Conservation (phyloP, 2,888 invertebrate species). For the Frankliniella intonsa region DNA sequence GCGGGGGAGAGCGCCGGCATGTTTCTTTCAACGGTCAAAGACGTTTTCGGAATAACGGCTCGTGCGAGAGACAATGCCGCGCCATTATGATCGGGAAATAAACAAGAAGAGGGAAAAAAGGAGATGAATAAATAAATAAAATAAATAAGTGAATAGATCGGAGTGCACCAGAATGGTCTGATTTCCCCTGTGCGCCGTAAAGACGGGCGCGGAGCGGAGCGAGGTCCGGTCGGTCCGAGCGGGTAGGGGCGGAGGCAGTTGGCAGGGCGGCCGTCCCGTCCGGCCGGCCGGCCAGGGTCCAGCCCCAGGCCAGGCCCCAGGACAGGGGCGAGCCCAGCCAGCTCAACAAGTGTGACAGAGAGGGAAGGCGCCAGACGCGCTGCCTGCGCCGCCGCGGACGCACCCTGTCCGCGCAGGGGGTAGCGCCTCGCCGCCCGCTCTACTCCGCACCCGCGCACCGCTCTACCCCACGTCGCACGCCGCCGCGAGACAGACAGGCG, state of each 20-base stretch:
- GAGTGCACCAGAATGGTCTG: neutral
- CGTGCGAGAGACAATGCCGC: neutral
- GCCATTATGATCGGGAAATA: conserved; percentile 19
- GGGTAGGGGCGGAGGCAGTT: neutral
- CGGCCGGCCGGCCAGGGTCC: neutral
- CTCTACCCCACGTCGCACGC: neutral
- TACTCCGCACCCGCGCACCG: neutral
- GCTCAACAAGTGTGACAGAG: neutral
- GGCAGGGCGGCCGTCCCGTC: neutral
- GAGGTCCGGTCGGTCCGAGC: neutral
- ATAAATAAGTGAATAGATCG: conserved; percentile 5
- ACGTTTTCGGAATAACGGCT: neutral
- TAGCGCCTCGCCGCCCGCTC: neutral
- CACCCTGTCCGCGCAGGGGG: neutral
- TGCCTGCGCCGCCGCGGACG: no score
- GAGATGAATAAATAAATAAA: conserved; percentile 16
- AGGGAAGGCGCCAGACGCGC: no score
- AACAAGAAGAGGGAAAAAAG: conserved; percentile 15
- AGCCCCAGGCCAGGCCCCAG: neutral
- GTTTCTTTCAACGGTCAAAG: neutral
- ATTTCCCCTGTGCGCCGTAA: conserved; percentile 26
- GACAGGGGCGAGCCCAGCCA: neutral
- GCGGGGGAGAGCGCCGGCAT: neutral
- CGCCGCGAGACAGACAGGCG: neutral
- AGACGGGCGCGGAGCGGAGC: neutral